phyloP scores from a whole-genome alignment of 2,113 vertebrate genomes.

The Hystrix brachyura region DNA sequence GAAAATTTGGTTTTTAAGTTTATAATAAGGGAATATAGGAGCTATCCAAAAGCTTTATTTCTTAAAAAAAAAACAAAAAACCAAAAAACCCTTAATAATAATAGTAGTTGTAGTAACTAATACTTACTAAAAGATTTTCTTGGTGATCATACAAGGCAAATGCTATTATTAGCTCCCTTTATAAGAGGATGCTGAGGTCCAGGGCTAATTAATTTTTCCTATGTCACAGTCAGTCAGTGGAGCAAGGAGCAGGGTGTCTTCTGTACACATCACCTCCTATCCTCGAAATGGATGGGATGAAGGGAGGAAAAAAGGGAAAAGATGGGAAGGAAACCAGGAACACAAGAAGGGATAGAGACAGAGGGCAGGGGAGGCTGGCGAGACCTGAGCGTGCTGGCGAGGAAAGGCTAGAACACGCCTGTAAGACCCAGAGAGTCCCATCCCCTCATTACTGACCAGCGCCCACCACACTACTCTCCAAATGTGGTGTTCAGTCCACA shows the following conservation, averaged over 20 bases:
- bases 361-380: no score
- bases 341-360: neutral
- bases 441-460: no score
- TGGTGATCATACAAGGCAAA: neutral
- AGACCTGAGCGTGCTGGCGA: neutral
- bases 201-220: neutral
- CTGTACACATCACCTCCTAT: neutral
- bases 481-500: rapidly evolving
- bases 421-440: neutral
- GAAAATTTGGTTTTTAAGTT: neutral
- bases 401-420: neutral
- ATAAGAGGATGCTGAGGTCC: neutral
- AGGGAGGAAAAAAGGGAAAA: neutral
- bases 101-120: neutral
- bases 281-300: neutral
- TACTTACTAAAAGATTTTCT: neutral
- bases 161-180: neutral
- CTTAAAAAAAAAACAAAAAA: neutral
- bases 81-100: neutral
- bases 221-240: neutral
- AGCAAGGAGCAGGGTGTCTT: neutral
- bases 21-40: neutral
- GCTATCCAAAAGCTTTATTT: neutral
- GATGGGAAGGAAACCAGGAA: neutral
- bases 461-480: rapidly evolving